These are phyloP conservation scores for Dendrophyllia cribrosa DNA, from an alignment of 64 coral and sea anemone species.

Conservation along the genomic window DNA sequence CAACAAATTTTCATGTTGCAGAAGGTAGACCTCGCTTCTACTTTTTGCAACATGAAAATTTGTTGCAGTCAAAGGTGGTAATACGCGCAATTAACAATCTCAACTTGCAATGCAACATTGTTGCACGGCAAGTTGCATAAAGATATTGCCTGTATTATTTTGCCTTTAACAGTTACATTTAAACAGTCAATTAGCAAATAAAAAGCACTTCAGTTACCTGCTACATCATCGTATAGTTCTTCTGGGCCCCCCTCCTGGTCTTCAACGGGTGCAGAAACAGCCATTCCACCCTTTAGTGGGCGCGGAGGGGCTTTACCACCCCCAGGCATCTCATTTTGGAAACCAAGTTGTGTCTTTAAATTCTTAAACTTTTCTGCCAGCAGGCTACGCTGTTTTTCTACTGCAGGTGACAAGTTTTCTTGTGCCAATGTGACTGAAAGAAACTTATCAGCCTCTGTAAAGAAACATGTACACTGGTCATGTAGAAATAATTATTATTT, in stretches of 20 bases:
- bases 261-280: background rate
- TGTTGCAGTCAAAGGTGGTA: too few relatives aligned
- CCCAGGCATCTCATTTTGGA: background rate
- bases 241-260: background rate
- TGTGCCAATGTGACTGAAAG: slow-evolving; percentile 40
- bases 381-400: slow-evolving; percentile 1
- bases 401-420: slow-evolving; percentile 32
- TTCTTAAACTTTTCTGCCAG: slow-evolving; percentile 50
- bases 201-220: background rate
- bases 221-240: slow-evolving; percentile 66
- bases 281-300: slow-evolving; percentile 21
- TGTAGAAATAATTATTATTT: too few relatives aligned
- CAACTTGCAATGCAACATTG: too few relatives aligned
- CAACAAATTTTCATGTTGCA: too few relatives aligned
- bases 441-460: slow-evolving; percentile 66
- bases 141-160: too few relatives aligned
- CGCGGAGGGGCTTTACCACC: slow-evolving; percentile 21
- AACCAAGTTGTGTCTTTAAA: slow-evolving; percentile 31
- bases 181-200: background rate
- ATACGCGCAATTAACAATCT: too few relatives aligned
- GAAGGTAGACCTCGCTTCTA: too few relatives aligned
- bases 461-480: background rate
- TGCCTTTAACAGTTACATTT: background rate
- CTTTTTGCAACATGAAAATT: too few relatives aligned
- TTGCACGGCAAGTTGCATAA: too few relatives aligned